Base-by-base conservation (phyloP, 2,797 vertebrate genomes). In the Phrynocephalus forsythii region DNA sequence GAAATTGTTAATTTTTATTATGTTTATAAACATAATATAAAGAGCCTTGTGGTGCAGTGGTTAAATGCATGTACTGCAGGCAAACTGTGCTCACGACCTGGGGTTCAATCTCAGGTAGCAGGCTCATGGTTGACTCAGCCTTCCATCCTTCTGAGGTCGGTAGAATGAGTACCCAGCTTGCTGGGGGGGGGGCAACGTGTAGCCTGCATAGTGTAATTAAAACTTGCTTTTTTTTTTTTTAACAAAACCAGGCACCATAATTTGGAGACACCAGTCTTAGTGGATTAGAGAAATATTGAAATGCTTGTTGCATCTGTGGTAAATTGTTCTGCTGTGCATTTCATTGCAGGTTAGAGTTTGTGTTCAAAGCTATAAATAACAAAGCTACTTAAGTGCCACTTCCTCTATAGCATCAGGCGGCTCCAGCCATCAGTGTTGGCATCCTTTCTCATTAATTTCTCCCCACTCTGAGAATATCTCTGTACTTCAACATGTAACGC, bases 401-500 rank as follows among this genome's bases (percentile, higher is more conserved):
- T 24, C 2, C 52, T 63, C 11, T 26, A 33, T 22, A 78, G 33
- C 9, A 26, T 72, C 79, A 81, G 26, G 48, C 6, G 24, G 50
- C 78, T 6, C n/a, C 13, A 79, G 18, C 38, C 24, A 82, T 80
- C 52, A 63, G 60, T n/a, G 26, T 20, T 33, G 20, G 15, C 44
- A 76, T 13, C 22, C 56, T 44, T 71, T 82, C 72, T 86, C 90
- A 84, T 87, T 0, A 87, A 83, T 81, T 50, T 15, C 33, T 4
- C 5, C 2, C 6, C 60, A 77, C 63, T 28, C 72, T 50, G 28
- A 28, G 87, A 85, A 63, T 24, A n/a, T 78, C 52, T 85, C 86
- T 56, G 87, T 5, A 15, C 22, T 76, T n/a, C 44, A 7, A 88
- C 18, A 28, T 87, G 69, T 67, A 80, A 86, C 77, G 4, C 11